Evolutionary conservation across 2,888 invertebrate genomes (phyloP).

Genomic region (Campoplex nolae): DNA sequence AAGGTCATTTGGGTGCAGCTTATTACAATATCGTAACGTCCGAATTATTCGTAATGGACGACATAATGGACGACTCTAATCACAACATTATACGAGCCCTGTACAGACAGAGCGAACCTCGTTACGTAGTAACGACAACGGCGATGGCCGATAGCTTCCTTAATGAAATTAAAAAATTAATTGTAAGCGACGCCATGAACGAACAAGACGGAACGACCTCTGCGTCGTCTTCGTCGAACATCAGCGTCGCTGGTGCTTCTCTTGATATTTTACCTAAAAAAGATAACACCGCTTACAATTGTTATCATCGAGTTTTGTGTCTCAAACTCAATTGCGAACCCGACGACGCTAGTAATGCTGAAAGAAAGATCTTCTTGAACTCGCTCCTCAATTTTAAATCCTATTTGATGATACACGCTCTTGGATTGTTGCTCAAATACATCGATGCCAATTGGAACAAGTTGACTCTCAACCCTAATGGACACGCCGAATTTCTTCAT

Average conservation of each 20-base stretch:
- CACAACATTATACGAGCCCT: constrained; percentile 87
- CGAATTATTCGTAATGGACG: constrained; percentile 89
- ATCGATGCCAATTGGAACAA: constrained; percentile 89
- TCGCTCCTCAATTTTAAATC: constrained; percentile 88
- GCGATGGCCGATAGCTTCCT: constrained; percentile 86
- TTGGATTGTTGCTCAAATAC: constrained; percentile 90
- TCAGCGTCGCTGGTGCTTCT: constrained; percentile 83
- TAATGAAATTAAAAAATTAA: constrained; percentile 84
- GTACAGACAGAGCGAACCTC: constrained; percentile 87
- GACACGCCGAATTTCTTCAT: constrained; percentile 85
- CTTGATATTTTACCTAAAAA: constrained; percentile 86
- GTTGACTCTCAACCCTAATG: constrained; percentile 85
- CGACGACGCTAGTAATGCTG: constrained; percentile 85
- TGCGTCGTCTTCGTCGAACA: constrained; percentile 72
- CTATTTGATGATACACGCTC: constrained; percentile 88
- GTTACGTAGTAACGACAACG: constrained; percentile 86
- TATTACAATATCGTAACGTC: constrained; percentile 89
- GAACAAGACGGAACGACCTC: constrained; percentile 73
- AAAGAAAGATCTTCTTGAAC: constrained; percentile 87
- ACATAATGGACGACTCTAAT: constrained; percentile 89
- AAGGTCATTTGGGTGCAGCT: constrained; percentile 90
- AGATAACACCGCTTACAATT: constrained; percentile 87
- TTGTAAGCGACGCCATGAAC: constrained; percentile 74
- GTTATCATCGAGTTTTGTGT: constrained; percentile 86
- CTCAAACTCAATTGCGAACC: constrained; percentile 87